Percentiles rank a stretch among this genome's conserved stretches.
phyloP scores from a whole-genome alignment of 2,888 invertebrate species.

The Sycophila texana region DNA sequence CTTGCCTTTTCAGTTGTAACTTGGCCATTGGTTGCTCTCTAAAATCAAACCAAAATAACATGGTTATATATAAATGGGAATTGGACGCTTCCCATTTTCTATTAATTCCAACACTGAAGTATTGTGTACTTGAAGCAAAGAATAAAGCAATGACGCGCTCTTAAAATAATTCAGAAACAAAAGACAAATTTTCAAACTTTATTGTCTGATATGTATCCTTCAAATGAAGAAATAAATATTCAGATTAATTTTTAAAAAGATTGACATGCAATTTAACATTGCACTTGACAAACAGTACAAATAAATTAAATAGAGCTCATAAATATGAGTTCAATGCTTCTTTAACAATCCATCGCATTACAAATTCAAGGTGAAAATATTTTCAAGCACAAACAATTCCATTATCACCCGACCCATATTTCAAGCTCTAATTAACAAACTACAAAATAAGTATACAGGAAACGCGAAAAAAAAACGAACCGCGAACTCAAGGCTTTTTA shows the following conservation, averaged over 20 bases:
- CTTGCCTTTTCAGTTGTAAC: conserved; percentile 78
- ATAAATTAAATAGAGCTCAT: no score
- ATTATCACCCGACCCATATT: not conserved
- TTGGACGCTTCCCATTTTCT: conserved; percentile 50
- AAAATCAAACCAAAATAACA: conserved; percentile 73
- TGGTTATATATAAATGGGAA: conserved; percentile 46
- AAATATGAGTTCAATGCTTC: no score
- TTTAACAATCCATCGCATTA: no score
- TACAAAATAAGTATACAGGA: not conserved
- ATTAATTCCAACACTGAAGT: conserved; percentile 16
- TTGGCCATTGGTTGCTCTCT: conserved; percentile 81
- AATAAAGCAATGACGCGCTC: not conserved
- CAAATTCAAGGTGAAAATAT: no score
- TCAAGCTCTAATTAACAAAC: conserved; percentile 31
- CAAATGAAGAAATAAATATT: no score
- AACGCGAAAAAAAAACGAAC: no score
- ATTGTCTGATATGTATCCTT: no score
- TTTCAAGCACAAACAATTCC: no score
- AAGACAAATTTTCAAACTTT: no score
- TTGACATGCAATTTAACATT: no score
- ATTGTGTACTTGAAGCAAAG: conserved; percentile 18
- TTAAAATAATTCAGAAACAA: not conserved
- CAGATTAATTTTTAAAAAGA: not conserved
- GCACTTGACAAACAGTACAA: no score
- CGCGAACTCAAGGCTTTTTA: no score